Evolutionary conservation across 2,888 invertebrate species (phyloP).

Genomic region (Camponotus fellah): DNA sequence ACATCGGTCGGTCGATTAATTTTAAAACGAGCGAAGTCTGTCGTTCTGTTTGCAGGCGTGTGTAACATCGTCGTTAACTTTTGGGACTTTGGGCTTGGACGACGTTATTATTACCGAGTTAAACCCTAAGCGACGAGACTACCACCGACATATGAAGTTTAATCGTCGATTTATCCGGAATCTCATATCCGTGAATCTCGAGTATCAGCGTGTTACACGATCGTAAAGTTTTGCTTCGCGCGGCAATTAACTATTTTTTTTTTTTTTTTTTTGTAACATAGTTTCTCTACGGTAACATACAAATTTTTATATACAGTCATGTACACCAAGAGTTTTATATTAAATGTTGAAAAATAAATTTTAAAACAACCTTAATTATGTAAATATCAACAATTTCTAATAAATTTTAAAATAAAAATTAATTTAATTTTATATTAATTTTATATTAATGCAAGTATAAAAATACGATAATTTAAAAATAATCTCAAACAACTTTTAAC

Average conservation of each 20-base stretch:
- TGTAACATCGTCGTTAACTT: slow-evolving; percentile 53
- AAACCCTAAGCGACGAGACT: slow-evolving; percentile 47
- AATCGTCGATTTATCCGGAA: slow-evolving; percentile 49
- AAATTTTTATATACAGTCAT: not conserved
- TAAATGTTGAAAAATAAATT: not conserved
- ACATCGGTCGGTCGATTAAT: slow-evolving; percentile 56
- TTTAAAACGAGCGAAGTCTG: slow-evolving; percentile 45
- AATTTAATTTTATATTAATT: not conserved
- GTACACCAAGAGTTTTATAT: not conserved
- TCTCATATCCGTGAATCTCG: slow-evolving; percentile 7
- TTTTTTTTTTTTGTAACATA: not conserved
- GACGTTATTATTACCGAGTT: slow-evolving; percentile 51
- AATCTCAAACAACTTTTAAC: not conserved
- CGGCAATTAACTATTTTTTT: not conserved
- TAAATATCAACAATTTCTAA: not conserved
- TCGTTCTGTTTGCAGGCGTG: slow-evolving; percentile 46
- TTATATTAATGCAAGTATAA: not conserved
- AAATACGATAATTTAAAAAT: not conserved
- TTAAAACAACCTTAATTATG: not conserved
- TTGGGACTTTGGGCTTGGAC: slow-evolving; percentile 4
- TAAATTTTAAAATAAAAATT: not conserved
- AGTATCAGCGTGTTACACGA: slow-evolving; percentile 34
- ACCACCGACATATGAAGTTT: slow-evolving; percentile 44
- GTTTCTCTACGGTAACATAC: not conserved
- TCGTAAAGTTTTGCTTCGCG: slow-evolving; percentile 25